Evolutionary conservation across 2,113 vertebrate genomes (phyloP).

Genomic region (Apodemus speciosus): DNA sequence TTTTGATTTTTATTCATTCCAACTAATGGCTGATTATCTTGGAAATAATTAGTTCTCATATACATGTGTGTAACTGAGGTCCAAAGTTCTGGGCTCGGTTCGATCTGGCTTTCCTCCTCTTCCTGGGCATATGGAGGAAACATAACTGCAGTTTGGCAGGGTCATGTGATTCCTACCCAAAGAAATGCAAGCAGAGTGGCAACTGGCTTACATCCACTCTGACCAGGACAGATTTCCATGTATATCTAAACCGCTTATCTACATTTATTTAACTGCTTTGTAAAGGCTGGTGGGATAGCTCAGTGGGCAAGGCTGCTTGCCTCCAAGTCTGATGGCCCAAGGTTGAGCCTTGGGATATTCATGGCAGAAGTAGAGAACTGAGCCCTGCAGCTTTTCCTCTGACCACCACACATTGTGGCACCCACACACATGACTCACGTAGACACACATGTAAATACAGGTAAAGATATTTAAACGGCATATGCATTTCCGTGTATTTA

Average conservation of each 20-base stretch:
- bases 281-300: not conserved
- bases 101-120: not conserved
- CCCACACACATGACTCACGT: too few relatives aligned
- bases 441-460: not conserved
- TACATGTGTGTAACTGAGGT: not conserved
- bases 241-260: too few relatives aligned
- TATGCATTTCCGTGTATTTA: not conserved
- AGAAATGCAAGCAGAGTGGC: not conserved
- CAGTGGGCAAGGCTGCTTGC: not conserved
- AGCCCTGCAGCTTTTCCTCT: not conserved
- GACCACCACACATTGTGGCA: not conserved
- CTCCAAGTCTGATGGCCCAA: not conserved
- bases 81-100: not conserved
- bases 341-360: not conserved
- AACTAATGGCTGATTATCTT: not conserved
- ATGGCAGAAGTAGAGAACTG: not conserved
- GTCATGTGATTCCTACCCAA: not conserved
- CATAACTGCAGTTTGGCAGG: not conserved
- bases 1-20: not conserved
- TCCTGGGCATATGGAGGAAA: not conserved
- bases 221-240: not conserved
- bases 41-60: not conserved
- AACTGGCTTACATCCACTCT: not conserved
- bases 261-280: constrained; percentile 6
- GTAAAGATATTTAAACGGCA: not conserved